phyloP scores from a whole-genome alignment of 2,797 vertebrate species.

The Sebastes nivosus region DNA sequence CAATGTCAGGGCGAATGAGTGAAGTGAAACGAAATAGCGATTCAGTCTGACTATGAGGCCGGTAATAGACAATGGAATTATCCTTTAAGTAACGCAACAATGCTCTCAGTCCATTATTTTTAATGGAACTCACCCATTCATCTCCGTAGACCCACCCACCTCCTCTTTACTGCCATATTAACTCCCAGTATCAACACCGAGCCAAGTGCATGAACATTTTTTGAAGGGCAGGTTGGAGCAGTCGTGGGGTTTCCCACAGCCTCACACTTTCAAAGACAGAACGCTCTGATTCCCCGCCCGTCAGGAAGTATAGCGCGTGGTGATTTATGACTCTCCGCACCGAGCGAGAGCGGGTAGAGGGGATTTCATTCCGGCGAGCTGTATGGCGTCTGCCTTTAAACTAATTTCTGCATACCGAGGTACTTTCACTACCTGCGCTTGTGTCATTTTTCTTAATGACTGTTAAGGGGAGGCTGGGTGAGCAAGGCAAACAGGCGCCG shows the following conservation, averaged over 20 bases:
- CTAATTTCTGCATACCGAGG: slow-evolving; percentile 60
- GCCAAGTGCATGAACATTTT: background rate
- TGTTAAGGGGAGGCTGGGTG: slow-evolving; percentile 54
- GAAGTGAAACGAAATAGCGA: background rate
- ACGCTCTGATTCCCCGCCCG: slow-evolving; percentile 55
- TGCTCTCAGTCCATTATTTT: background rate
- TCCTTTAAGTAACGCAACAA: background rate
- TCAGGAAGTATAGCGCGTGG: slow-evolving; percentile 41
- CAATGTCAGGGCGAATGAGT: background rate
- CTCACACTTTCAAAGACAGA: slow-evolving; percentile 49
- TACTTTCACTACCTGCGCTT: slow-evolving; percentile 52
- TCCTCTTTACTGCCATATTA: background rate
- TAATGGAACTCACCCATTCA: background rate
- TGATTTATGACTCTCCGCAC: slow-evolving; percentile 67
- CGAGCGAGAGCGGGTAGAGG: slow-evolving; percentile 11
- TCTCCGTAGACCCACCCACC: background rate
- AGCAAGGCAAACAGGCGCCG: slow-evolving; percentile 58
- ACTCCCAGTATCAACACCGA: slow-evolving; percentile 1
- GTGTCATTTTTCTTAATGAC: slow-evolving; percentile 78
- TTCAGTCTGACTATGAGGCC: background rate
- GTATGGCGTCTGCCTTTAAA: slow-evolving; percentile 61
- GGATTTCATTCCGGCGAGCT: slow-evolving; percentile 44
- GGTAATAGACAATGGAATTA: background rate
- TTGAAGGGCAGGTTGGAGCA: slow-evolving; percentile 37
- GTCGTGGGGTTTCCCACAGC: slow-evolving; percentile 1